A percentile compares a stretch with the other conserved stretches of the same genome.
phyloP scores from a whole-genome alignment of 2,888 invertebrate genomes.

The Carpatolechia fugitivella region DNA sequence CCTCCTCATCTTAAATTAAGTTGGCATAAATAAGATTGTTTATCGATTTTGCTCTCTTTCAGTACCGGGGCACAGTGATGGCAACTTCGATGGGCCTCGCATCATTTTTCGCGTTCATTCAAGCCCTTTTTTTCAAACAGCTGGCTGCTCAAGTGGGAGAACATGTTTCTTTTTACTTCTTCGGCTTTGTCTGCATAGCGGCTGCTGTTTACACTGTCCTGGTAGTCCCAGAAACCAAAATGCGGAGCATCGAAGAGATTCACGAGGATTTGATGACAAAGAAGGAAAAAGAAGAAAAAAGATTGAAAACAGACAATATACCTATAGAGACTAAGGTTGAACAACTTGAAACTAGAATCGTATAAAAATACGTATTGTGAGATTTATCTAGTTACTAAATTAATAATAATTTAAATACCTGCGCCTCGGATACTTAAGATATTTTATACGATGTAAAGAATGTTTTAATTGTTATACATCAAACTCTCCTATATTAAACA shows the following conservation, averaged over 20 bases:
- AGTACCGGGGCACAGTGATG: slow-evolving; percentile 65
- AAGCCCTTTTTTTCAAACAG: slow-evolving; percentile 62
- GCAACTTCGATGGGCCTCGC: slow-evolving; percentile 53
- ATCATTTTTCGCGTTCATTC: slow-evolving; percentile 46
- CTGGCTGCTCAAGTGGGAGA: slow-evolving; percentile 47
- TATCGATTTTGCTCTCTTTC: too few species aligned
- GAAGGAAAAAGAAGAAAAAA: slow-evolving; percentile 41
- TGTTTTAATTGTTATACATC: too few species aligned
- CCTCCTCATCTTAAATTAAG: background rate
- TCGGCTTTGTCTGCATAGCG: slow-evolving; percentile 45
- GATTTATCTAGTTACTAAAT: too few species aligned
- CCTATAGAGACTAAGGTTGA: too few species aligned
- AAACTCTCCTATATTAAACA: too few species aligned
- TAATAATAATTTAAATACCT: too few species aligned
- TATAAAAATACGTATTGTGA: too few species aligned
- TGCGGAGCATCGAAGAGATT: slow-evolving; percentile 50
- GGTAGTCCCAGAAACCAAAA: slow-evolving; percentile 55
- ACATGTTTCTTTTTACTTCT: slow-evolving; percentile 55
- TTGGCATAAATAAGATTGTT: too few species aligned
- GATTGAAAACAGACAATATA: too few species aligned
- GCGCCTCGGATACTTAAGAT: too few species aligned
- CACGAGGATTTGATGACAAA: slow-evolving; percentile 51
- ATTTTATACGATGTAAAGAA: too few species aligned
- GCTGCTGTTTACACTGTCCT: slow-evolving; percentile 45
- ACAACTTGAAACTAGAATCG: too few species aligned